Evolutionary conservation across 1,140 invertebrate genomes (phyloP).

Genomic region (Drosophila nebulosa): DNA sequence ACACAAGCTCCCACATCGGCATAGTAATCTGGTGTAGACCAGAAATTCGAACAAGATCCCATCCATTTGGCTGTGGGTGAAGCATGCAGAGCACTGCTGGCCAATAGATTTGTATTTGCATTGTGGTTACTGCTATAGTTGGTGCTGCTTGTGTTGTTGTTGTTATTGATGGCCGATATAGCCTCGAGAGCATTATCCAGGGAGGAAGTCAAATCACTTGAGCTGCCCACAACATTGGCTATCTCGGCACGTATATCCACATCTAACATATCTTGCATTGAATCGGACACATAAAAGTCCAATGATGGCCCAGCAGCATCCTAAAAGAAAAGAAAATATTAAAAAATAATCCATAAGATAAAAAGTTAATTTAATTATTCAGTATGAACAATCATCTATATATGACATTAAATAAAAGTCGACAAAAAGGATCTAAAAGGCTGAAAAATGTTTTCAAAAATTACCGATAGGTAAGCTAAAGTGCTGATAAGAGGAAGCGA

Average conservation of each 20-base stretch:
- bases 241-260: constrained; percentile 92
- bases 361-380: too few species aligned
- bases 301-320: constrained; percentile 82
- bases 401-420: too few species aligned
- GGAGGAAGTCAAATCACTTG: constrained; percentile 83
- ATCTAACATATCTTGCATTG: constrained; percentile 89
- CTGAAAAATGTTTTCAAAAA: too few species aligned
- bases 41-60: constrained; percentile 85
- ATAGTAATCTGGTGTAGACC: constrained; percentile 87
- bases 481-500: too few species aligned
- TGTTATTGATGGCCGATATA: constrained; percentile 60
- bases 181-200: constrained; percentile 68
- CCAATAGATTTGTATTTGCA: constrained; percentile 46
- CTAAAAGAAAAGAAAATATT: constrained; percentile 70
- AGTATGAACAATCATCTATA: too few species aligned
- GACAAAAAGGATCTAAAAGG: too few species aligned
- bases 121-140: constrained; percentile 33
- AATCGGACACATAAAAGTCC: constrained; percentile 85
- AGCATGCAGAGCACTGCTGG: constrained; percentile 51
- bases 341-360: too few species aligned
- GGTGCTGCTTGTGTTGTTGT: constrained; percentile 15
- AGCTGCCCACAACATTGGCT: constrained; percentile 87
- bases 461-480: too few species aligned
- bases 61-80: constrained; percentile 75
- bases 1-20: constrained; percentile 88